Evolutionary conservation across 2,113 vertebrate genomes (phyloP).

Genomic region (Grantiella picta): DNA sequence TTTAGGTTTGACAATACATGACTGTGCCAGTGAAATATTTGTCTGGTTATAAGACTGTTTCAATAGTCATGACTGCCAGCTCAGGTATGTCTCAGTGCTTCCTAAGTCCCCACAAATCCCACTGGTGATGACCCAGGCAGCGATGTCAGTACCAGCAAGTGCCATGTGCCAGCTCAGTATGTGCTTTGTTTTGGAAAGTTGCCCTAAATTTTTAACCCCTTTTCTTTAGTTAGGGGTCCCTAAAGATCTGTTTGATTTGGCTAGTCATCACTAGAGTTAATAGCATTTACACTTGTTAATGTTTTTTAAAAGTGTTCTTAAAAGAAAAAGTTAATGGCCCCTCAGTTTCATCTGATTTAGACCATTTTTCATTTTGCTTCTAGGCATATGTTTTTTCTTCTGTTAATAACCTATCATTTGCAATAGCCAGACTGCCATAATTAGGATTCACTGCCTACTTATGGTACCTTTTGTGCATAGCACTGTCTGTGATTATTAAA

Average conservation of each 20-base stretch:
- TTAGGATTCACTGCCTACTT: not conserved
- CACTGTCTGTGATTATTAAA: not conserved
- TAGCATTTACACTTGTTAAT: not conserved
- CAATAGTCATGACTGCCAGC: not conserved
- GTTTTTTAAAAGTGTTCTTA: not conserved
- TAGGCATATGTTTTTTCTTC: not conserved
- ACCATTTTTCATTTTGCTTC: not conserved
- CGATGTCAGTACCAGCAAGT: not conserved
- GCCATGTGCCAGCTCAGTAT: not conserved
- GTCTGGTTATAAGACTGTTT: not conserved
- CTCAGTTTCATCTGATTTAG: not conserved
- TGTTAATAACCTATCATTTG: not conserved
- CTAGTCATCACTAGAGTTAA: not conserved
- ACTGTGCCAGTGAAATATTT: not conserved
- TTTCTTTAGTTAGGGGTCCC: not conserved
- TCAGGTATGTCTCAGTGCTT: not conserved
- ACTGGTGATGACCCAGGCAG: not conserved
- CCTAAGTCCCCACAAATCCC: accelerated
- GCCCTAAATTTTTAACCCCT: not conserved
- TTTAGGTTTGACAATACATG: not conserved
- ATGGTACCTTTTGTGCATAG: not conserved
- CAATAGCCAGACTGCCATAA: not conserved
- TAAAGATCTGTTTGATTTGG: not conserved
- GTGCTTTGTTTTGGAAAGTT: not conserved
- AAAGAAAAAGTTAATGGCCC: not conserved